Base-by-base conservation (phyloP, 2,888 invertebrate genomes). In the Drymonia ruficornis region DNA sequence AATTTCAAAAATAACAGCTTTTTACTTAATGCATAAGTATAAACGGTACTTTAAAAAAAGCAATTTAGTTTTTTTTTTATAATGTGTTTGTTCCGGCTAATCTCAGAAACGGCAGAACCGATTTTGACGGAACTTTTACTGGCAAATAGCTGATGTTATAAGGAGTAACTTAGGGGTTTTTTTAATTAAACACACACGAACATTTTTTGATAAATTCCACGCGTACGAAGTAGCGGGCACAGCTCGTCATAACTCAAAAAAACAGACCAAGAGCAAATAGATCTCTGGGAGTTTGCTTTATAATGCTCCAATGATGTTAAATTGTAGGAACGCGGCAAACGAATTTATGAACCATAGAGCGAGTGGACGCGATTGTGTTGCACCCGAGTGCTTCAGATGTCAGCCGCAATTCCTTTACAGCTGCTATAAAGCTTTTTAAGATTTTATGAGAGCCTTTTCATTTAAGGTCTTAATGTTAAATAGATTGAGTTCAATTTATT, bases 241-340 rank as follows among this genome's bases (percentile, higher is more conserved):
- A n/a, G n/a, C n/a, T n/a, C n/a, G n/a, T 23, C 4, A 23, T 23
- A 23, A 6, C 86, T 80, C 78, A 76, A 82, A n/a, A n/a, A n/a
- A 82, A 80, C 71, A 74, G 63, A 73, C 68, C 72, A 62, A 59
- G 68, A 61, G 67, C 55, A 72, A 65, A 54, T 59, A 63, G 61
- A 60, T 70, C 65, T 62, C 55, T 52, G 67, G 63, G 70, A 79
- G 78, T 78, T 74, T 67, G 67, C 64, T 66, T 59, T 55, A 58
- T 57, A 61, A 60, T 64, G 74, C 65, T 73, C 60, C 63, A 65
- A 52, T 68, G 65, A 65, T 70, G 74, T 72, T 72, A 70, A 77
- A 78, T 76, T 74, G 72, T 65, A 62, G 55, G 65, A 62, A 65
- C 63, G 62, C 56, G 62, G 72, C 65, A 62, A 52, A 56, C 54